Evolutionary conservation across 1,140 invertebrate genomes (phyloP), one percentile per base, ranked within the genome.

Genomic region (Sinonovacula constricta): DNA sequence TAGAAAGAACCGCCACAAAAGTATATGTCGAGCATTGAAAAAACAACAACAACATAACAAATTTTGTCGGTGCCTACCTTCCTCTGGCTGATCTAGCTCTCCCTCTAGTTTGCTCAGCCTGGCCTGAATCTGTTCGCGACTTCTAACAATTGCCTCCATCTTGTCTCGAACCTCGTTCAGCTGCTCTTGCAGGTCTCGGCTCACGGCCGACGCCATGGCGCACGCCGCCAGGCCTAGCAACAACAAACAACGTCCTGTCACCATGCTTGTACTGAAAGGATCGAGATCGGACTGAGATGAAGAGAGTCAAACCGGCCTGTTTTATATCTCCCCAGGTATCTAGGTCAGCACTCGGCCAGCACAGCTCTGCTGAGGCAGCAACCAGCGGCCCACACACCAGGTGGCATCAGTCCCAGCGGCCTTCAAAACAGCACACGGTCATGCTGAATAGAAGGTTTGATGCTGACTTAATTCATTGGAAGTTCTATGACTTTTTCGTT

Each of bases 181-280:
- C 39, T 57, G 49, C 22, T 76, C 22, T 24, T 56, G 33, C 26
- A 5, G 56, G 7, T 34, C 51, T 36, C 34, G 7, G 39, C 51
- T 65, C 15, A 57, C 51, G 24, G 22, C 28, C 3, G 60, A 26
- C 3, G 36, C 7, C 45, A 65, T 24, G 18, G 72, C 24, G 4
- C 3, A 39, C 2, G 60, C 39, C 39, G 63, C 72, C 63, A 76
- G 22, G 2, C 62, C 72, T 33, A 76, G 56, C 2, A 76, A 7
- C 30, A 76, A 36, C 24, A 76, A 22, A 76, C 72, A 76, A 62
- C 67, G 66, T 45, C 62, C 63, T 67, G 72, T 76, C 72, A 63
- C 59, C 71, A 74, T 74, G 39, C 7, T 45, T 65, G 71, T 65
- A 60, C 63, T 76, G 72, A 51, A 49, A n/a, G 31, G 49, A 63